Percentiles rank a stretch among this genome's conserved stretches.
Conservation (phyloP, 2,113 vertebrate genomes). For the Periophthalmodon schlosseri region DNA sequence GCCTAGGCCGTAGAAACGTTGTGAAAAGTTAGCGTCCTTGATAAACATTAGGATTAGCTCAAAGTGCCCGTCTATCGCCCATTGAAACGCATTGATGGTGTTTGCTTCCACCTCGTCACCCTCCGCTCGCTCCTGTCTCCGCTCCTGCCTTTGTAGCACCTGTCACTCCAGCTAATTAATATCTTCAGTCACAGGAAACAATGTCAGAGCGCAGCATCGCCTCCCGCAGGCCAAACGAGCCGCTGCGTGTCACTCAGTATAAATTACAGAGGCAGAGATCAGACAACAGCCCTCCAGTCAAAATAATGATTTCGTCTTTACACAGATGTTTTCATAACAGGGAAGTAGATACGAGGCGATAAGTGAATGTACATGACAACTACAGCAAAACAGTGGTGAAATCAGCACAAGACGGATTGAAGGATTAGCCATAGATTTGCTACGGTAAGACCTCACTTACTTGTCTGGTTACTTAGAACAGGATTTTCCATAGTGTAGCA, state of each 20-base stretch:
- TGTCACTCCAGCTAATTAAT: slow-evolving; percentile 40
- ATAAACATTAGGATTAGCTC: not conserved
- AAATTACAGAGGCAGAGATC: slow-evolving; percentile 39
- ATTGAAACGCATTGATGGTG: not conserved
- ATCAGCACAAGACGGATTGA: not conserved
- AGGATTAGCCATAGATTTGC: not conserved
- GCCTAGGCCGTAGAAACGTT: not conserved
- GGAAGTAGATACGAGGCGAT: not conserved
- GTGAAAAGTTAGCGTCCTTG: not conserved
- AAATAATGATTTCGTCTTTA: not conserved
- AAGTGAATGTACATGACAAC: not conserved
- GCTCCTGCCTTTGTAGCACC: slow-evolving; percentile 17
- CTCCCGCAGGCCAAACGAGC: slow-evolving; percentile 20
- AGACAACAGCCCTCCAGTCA: slow-evolving; percentile 1
- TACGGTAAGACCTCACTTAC: not conserved
- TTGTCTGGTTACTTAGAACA: too few relatives aligned
- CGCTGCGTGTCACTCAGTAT: slow-evolving; percentile 15
- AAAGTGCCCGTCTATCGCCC: slow-evolving; percentile 6
- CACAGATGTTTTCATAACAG: not conserved
- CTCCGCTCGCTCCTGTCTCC: slow-evolving; percentile 7
- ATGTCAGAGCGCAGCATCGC: slow-evolving; percentile 18
- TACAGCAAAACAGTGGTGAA: not conserved
- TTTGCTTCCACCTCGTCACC: not conserved
- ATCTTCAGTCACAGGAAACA: slow-evolving; percentile 22
- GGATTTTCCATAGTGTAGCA: too few relatives aligned